Evolutionary conservation across 2,888 invertebrate species (phyloP), one percentile per base, ranked within the genome.

Genomic region (Heteromurus nitidus): DNA sequence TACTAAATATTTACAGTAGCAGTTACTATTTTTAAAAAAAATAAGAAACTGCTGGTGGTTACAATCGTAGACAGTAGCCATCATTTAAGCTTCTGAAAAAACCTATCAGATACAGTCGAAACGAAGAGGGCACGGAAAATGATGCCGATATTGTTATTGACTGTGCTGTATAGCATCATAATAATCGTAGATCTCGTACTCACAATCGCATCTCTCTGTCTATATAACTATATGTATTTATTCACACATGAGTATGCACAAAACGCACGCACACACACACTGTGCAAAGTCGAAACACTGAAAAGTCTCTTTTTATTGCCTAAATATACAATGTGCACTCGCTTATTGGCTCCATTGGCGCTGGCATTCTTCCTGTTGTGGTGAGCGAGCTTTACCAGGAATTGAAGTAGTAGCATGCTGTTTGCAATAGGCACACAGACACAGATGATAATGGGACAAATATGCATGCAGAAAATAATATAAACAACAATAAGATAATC

Each of bases 361-460:
- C n/a, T n/a, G n/a, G n/a, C n/a, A 55, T 55, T 55, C n/a, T n/a
- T 55, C 55, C 55, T 55, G 55, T 55, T 20, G 55, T 20, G 20
- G 55, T 55, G 55, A 55, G 2, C n/a, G n/a, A 47, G n/a, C 47
- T 22, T 55, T 36, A 55, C 55, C 55, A 55, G 55, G 55, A 55
- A 55, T 55, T 55, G 24, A 22, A 22, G 22, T n/a, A n/a, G n/a
- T n/a, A n/a, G n/a, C n/a, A n/a, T 67, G 20, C 28, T 9, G 42
- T 50, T 67, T n/a, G n/a, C n/a, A n/a, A n/a, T n/a, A n/a, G 75
- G 75, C 65, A 75, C 65, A 42, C 24, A 28, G 53, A 75, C 65
- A 42, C 24, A 28, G 53, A 65, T 67, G 65, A 67, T 75, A 75
- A 75, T 75, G 75, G 67, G 67, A 67, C 67, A 75, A 75, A 75